Conservation (phyloP, 2,797 vertebrate genomes). For the Gymnoscopelus microlampas region DNA sequence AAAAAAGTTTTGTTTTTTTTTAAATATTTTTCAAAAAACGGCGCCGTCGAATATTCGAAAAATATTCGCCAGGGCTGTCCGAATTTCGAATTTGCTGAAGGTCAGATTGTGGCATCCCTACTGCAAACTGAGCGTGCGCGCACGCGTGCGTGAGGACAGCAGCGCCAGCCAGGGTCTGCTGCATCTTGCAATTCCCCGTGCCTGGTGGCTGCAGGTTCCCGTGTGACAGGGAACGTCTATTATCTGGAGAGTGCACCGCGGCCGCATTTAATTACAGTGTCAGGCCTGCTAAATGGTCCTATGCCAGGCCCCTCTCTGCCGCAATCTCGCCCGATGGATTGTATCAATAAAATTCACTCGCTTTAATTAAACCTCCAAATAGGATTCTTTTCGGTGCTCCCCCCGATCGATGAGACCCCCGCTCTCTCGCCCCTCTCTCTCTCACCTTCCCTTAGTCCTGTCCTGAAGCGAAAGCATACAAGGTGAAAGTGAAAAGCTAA, state of each 20-base stretch:
- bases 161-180: constrained; percentile 1
- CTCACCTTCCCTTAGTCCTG: constrained; percentile 46
- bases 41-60: too few species aligned
- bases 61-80: too few species aligned
- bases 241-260: constrained; percentile 59
- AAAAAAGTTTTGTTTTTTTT: too few species aligned
- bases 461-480: constrained; percentile 43
- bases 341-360: constrained; percentile 72
- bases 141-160: neutral
- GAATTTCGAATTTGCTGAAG: too few species aligned
- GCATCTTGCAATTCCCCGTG: neutral
- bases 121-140: constrained; percentile 1
- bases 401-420: constrained; percentile 61
- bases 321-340: constrained; percentile 63
- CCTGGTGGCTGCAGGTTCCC: constrained; percentile 30
- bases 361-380: constrained; percentile 79
- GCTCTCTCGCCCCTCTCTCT: constrained; percentile 47
- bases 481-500: constrained; percentile 43
- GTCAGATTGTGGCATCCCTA: too few species aligned
- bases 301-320: constrained; percentile 46
- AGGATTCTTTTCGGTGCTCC: constrained; percentile 56
- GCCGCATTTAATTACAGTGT: constrained; percentile 71
- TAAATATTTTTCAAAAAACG: too few species aligned
- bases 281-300: constrained; percentile 61
- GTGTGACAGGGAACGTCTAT: constrained; percentile 50